Percentiles rank a stretch among this genome's conserved stretches.
Evolutionary conservation across 1,140 invertebrate genomes (phyloP).

Genomic region (Temnothorax nylanderi): DNA sequence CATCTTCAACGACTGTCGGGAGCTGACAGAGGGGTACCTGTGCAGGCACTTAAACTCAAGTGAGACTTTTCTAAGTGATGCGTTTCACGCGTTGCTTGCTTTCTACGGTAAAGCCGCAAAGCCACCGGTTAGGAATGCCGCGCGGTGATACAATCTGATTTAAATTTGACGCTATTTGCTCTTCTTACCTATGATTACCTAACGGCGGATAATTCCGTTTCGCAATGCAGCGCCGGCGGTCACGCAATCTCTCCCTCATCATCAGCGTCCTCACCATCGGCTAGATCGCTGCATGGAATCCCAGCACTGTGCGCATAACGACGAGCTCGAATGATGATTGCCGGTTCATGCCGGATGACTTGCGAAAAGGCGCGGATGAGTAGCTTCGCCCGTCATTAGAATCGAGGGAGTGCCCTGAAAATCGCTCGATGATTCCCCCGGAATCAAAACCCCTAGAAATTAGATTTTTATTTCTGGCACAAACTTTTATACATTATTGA

Average conservation of each 20-base stretch:
- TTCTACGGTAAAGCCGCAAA: constrained; percentile 39
- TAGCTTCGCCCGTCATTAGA: background rate
- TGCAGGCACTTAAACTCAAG: constrained; percentile 21
- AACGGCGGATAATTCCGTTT: constrained; percentile 67
- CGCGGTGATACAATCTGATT: constrained; percentile 70
- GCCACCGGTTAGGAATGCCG: constrained; percentile 54
- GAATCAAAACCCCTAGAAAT: background rate
- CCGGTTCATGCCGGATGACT: constrained; percentile 5
- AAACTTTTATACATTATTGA: background rate
- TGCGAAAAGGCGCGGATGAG: background rate
- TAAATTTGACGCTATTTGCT: constrained; percentile 73
- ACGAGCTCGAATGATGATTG: constrained; percentile 23
- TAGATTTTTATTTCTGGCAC: background rate
- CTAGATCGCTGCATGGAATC: background rate
- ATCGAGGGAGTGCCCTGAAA: background rate
- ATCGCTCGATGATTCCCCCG: background rate
- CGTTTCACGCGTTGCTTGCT: constrained; percentile 54
- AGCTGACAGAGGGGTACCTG: background rate
- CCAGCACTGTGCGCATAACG: constrained; percentile 20
- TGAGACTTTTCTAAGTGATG: constrained; percentile 52
- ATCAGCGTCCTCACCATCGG: constrained; percentile 35
- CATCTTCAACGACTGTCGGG: background rate
- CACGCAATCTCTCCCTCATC: constrained; percentile 62
- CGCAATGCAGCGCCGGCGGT: constrained; percentile 50
- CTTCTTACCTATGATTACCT: constrained; percentile 68